Base-by-base conservation (phyloP, 2,888 invertebrate genomes). In the Clostera curtula region DNA sequence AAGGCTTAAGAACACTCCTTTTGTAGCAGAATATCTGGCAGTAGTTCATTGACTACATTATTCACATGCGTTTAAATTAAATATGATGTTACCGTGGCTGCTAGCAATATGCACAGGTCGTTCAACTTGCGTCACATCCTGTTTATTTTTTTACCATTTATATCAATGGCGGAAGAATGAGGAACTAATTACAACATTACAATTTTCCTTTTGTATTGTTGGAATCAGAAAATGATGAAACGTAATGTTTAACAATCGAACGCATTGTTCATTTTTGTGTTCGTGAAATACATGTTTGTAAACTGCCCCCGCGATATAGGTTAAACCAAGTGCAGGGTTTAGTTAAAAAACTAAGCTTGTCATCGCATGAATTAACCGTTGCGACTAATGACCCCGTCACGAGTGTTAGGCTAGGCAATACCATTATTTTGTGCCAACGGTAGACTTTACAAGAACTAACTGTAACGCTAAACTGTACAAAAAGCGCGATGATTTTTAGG, bases 381-480 rank as follows among this genome's bases (percentile, higher is more conserved):
- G 40, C 31, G 68, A 69, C 53, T 73, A 70, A 74, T 75, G 79
- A 76, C 71, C 74, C 64, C 67, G 51, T 49, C 40, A 50, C 40
- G 44, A n/a, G 34, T 39, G 45, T 49, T 46, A 28, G 30, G 43
- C 42, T 43, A 44, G 9, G 13, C 21, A 35, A 33, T 36, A 35
- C 31, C 27, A 40, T 54, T 56, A 61, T 61, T 63, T 58, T 49
- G 55, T 52, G 36, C 42, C 45, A 51, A 54, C 44, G 46, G 55
- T 50, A 48, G 59, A 55, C 55, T 55, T 49, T 64, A 62, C 58
- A 60, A 63, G 57, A 56, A 43, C 39, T 71, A 73, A 73, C 73
- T 68, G 73, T 65, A 64, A 40, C 27, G 34, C 28, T 36, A 55
- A 57, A 62, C 54, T 46, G 54, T 56, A 56, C 37, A 50, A 50